Base-by-base conservation (phyloP, 2,797 vertebrate species). In the Epinephelus coioides region DNA sequence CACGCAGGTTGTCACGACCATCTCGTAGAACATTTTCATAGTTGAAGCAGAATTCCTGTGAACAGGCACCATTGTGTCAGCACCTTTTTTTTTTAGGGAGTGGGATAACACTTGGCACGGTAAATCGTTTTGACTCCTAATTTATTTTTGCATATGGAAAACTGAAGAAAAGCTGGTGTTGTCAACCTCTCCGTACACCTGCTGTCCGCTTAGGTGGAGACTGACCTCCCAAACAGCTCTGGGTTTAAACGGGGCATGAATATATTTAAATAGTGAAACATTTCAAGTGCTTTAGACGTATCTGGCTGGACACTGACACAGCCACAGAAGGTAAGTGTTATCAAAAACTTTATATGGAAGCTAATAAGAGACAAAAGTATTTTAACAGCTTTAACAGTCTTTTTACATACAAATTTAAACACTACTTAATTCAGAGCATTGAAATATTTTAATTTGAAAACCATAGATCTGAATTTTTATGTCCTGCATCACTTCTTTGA, bases 91-190 rank as follows among this genome's bases (percentile, higher is more conserved):
- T 34, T 34, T 53, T 34, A 59, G 55, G 70, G 79, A 79, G 64
- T 19, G 64, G 55, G 72, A 50, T 15, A 83, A 88, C 81, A 69
- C 84, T 90, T 94, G 92, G 93, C 92, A 94, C 86, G 0, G 69
- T 43, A 46, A 82, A 75, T 76, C 40, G 17, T 61, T 55, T 78
- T 21, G 54, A 87, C 70, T 86, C n/a, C 11, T 60, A 54, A 19
- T 55, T 54, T 15, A 51, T 71, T 55, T 62, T 73, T 86, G 76
- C 84, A 86, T 84, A 76, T 85, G 63, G 84, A 82, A 40, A 81
- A 60, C 54, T 43, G 69, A 74, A 77, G 60, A 71, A 69, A 82
- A 75, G 40, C 76, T 62, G 73, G 63, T 64, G 54, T 64, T 18
- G 68, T 34, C 34, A 34, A 34, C 34, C 7, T 78, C 43, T 76